Percentiles rank a stretch among this genome's conserved stretches.
phyloP scores from a whole-genome alignment of 2,113 vertebrate species.

The Dicerorhinus sumatrensis region DNA sequence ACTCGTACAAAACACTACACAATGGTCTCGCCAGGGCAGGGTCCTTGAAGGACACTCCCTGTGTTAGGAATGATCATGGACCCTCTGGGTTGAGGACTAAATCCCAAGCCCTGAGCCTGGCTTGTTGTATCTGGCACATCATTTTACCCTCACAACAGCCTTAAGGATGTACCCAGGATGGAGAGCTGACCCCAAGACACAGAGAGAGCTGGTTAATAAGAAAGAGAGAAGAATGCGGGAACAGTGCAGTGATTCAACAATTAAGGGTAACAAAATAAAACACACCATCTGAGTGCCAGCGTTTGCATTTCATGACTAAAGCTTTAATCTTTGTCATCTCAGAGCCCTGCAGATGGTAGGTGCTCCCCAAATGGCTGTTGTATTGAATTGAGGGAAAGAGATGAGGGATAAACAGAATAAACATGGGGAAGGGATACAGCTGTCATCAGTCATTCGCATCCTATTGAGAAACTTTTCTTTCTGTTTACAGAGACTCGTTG shows the following conservation, averaged over 20 bases:
- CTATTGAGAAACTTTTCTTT: slow-evolving; percentile 55
- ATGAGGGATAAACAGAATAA: neutral
- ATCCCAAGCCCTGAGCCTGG: neutral
- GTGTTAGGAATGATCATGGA: neutral
- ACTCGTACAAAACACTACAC: neutral
- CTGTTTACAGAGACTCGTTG: slow-evolving; percentile 94
- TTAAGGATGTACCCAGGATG: neutral
- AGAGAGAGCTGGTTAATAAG: neutral
- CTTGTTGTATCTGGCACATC: neutral
- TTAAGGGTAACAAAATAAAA: neutral
- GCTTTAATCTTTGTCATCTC: neutral
- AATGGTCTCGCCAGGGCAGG: neutral
- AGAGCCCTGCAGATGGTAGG: neutral
- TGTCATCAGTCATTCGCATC: neutral
- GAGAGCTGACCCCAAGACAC: neutral
- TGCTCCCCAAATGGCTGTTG: neutral
- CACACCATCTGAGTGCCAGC: neutral
- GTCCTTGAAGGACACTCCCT: neutral
- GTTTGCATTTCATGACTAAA: neutral
- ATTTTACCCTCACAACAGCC: neutral
- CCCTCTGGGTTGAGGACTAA: neutral
- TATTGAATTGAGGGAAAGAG: neutral
- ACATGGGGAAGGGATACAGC: neutral
- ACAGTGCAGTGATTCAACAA: neutral
- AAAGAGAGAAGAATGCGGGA: neutral